Evolutionary conservation across 2,113 vertebrate species (phyloP), one percentile per base, ranked within the genome.

Genomic region (Oreocharis arfaki): DNA sequence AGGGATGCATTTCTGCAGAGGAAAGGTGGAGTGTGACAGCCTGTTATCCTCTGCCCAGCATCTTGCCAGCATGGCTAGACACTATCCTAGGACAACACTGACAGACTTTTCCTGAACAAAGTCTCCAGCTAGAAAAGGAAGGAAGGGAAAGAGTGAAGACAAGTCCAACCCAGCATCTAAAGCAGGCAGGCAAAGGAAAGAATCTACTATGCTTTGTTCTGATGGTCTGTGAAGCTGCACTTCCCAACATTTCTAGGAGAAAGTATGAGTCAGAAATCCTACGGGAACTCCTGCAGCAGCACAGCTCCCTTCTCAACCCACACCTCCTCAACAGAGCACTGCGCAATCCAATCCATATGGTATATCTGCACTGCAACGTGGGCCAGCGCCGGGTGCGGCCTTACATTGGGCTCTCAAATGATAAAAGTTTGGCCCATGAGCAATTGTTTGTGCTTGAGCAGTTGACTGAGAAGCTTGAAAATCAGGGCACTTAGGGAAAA

Each of bases 181-280:
- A 92, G 64, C 0, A 0, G 23, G 32, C 41, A 88, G 60, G 82
- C 55, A 82, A 94, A 78, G 73, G 76, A 57, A 95, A 92, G 83
- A 93, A 77, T 75, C 80, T 60, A 42, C 37, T 82, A 20, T 9
- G 61, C 37, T 87, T 84, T 57, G 74, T 76, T 68, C 60, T 92
- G 55, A 92, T 57, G 77, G 86, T 52, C 69, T 2, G 2, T 82
- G 68, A 14, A 94, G 46, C 77, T 71, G 69, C 83, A 76, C 76
- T 91, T 95, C 88, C 86, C 86, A 96, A 93, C 41, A 81, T 68
- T 96, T 95, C 90, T 90, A 93, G 90, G 90, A 96, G 96, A 97
- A 96, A 95, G 91, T 57, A 79, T 94, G 94, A 97, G 88, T 96
- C 95, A 96, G 96, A 95, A 95, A 84, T 96, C 89, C 95, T 94